These are phyloP conservation scores for Ptychadena robeensis DNA, from an alignment of 2,797 vertebrate species.

Conservation along the genomic window DNA sequence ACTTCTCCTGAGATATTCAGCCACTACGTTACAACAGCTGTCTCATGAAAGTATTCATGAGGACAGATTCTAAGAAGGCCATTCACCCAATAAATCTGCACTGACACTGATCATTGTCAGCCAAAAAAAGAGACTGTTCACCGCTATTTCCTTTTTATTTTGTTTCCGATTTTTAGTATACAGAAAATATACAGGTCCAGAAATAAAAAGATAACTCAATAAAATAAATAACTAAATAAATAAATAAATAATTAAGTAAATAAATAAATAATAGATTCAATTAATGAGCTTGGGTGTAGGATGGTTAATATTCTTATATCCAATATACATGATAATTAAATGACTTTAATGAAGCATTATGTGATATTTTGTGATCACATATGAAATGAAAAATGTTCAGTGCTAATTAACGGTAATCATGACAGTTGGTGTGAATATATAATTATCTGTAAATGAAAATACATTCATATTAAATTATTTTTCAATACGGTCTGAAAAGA, in stretches of 20 bases:
- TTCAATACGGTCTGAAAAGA: too few species aligned
- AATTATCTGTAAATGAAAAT: too few species aligned
- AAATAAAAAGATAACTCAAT: neutral
- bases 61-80: constrained; percentile 56
- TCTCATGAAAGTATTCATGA: constrained; percentile 61
- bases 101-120: constrained; percentile 55
- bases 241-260: too few species aligned
- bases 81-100: constrained; percentile 61
- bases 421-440: too few species aligned
- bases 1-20: constrained; percentile 46
- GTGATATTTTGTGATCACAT: too few species aligned
- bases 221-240: neutral
- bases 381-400: too few species aligned
- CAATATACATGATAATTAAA: neutral
- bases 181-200: constrained; percentile 2
- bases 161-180: too few species aligned
- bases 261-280: too few species aligned
- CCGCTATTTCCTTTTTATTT: neutral
- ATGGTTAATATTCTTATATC: neutral
- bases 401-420: too few species aligned
- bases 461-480: too few species aligned
- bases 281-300: neutral
- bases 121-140: constrained; percentile 31
- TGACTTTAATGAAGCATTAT: too few species aligned
- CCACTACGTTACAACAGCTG: constrained; percentile 52